Evolutionary conservation across 2,113 vertebrate species (phyloP), one percentile per base, ranked within the genome.

Genomic region (Pterophyllum scalare): DNA sequence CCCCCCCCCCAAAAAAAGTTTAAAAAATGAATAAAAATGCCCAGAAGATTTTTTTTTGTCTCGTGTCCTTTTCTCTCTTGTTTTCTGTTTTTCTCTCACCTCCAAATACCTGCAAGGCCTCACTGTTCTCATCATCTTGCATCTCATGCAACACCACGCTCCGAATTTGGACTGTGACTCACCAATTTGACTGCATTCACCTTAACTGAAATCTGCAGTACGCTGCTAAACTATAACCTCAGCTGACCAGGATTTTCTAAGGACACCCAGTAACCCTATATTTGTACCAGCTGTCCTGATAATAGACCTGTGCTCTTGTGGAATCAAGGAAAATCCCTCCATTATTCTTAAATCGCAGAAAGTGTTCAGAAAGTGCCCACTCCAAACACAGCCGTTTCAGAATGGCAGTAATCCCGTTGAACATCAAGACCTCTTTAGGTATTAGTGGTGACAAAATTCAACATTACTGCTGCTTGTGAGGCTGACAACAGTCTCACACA

Each of bases 401-500:
- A 82, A 89, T 70, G 80, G 87, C n/a, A 9, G 56, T 86, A 87
- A 91, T 90, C 82, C 78, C 7, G 38, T 58, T 75, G 58, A 80
- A 65, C 75, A 82, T 62, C 6, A 15, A 64, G 70, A 58, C 77
- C 61, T 15, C 33, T 12, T 38, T 72, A 4, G 5, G 75, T 61
- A 79, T 81, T 77, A 80, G 31, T 7, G 65, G 56, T 61, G 64
- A 83, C 19, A 52, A 15, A 65, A 62, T 7, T 65, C 11, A 72
- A 20, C 10, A 20, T 19, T 22, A 31, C 3, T 1, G n/a, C 15
- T 33, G 9, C 13, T 46, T 43, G 19, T 35, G 56, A 75, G 54
- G 20, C 62, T 35, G 35, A 57, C 64, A 59, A 58, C 57, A 46
- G 59, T 59, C 57, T 40, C 15, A 28, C 3, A 20, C 35, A 28